These are phyloP conservation scores for Perca fluviatilis DNA, from an alignment of 2,113 vertebrate genomes.

Conservation along the genomic window DNA sequence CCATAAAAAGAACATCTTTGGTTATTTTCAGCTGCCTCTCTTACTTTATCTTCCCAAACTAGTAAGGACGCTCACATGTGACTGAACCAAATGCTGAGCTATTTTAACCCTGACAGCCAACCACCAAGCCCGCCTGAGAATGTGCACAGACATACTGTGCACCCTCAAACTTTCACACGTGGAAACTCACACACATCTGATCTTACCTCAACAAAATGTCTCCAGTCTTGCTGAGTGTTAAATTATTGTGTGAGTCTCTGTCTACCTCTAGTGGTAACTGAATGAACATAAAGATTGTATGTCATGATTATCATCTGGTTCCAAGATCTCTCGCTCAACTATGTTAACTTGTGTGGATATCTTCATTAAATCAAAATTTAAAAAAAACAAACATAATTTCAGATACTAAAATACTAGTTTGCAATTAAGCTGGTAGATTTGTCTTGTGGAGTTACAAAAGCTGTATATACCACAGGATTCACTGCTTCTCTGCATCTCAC, in stretches of 20 bases:
- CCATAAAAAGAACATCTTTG: conserved; percentile 19
- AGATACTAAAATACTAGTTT: background rate
- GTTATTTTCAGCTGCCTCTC: conserved; percentile 32
- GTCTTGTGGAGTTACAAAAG: background rate
- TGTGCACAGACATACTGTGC: conserved; percentile 12
- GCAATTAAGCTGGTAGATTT: background rate
- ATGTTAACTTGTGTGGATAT: background rate
- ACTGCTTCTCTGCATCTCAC: background rate
- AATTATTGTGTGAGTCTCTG: conserved; percentile 33
- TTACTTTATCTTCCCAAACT: conserved; percentile 32
- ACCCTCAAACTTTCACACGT: conserved; percentile 2
- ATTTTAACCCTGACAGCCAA: conserved; percentile 58
- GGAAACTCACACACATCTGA: conserved; percentile 13
- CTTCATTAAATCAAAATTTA: background rate
- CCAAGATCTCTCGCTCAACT: background rate
- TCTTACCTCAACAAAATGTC: conserved; percentile 15
- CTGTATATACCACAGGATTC: background rate
- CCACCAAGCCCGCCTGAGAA: conserved; percentile 32
- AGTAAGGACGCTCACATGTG: conserved; percentile 40
- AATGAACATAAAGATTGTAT: conserved; percentile 4
- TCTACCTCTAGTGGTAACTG: conserved; percentile 67
- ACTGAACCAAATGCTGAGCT: conserved; percentile 49
- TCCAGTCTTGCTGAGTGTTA: background rate
- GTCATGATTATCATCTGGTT: background rate
- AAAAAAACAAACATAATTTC: background rate